These are phyloP conservation scores for Austrolebias charrua DNA, from an alignment of 2,797 vertebrate species.

Conservation along the genomic window DNA sequence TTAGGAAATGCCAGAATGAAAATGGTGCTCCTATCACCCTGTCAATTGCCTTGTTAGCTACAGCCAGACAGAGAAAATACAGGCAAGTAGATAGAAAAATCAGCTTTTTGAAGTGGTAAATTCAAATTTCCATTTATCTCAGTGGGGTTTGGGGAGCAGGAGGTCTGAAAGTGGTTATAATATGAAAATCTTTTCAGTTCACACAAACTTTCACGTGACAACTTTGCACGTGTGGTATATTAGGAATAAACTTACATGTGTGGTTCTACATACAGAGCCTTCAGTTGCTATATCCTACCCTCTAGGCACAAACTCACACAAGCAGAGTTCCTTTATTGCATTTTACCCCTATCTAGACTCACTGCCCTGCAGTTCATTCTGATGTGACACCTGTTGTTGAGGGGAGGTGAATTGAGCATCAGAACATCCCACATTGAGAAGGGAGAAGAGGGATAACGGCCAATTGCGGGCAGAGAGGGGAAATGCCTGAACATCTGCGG, in stretches of 20 bases:
- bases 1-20: conserved; percentile 74
- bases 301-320: conserved; percentile 27
- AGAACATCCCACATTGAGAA: conserved; percentile 50
- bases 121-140: conserved; percentile 67
- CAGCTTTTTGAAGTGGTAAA: conserved; percentile 48
- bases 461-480: conserved; percentile 30
- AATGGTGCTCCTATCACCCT: conserved; percentile 67
- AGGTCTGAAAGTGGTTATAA: conserved; percentile 45
- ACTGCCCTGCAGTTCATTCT: conserved; percentile 60
- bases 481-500: conserved; percentile 43
- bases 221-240: conserved; percentile 8
- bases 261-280: background rate
- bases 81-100: conserved; percentile 48
- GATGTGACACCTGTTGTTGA: conserved; percentile 60
- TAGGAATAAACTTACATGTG: conserved; percentile 3
- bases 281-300: conserved; percentile 18
- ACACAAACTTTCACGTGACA: conserved; percentile 18
- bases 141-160: conserved; percentile 41
- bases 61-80: conserved; percentile 51
- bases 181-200: conserved; percentile 18
- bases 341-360: conserved; percentile 51
- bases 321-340: conserved; percentile 10
- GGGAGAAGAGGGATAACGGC: conserved; percentile 54
- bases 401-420: conserved; percentile 52
- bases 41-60: conserved; percentile 75